Percentiles rank a stretch among this genome's conserved stretches.
phyloP scores from a whole-genome alignment of 2,113 vertebrate genomes.

The Dromaius novaehollandiae region DNA sequence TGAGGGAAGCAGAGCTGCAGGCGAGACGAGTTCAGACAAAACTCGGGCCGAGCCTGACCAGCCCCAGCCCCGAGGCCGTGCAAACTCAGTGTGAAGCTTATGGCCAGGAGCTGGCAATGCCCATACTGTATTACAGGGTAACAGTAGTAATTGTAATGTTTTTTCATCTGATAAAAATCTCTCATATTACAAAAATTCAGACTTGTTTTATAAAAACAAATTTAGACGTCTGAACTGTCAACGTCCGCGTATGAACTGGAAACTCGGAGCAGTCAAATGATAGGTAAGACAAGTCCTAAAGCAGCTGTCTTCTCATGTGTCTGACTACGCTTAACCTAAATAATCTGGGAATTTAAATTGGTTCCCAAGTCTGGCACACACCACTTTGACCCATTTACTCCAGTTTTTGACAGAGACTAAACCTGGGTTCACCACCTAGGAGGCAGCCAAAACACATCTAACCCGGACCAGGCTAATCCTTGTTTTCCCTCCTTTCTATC shows the following conservation, averaged over 20 bases:
- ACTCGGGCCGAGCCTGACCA: no score
- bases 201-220: neutral
- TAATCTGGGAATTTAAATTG: neutral
- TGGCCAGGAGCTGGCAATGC: neutral
- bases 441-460: neutral
- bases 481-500: neutral
- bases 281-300: neutral
- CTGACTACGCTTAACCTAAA: neutral
- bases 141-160: neutral
- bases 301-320: neutral
- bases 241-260: neutral
- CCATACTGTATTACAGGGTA: neutral
- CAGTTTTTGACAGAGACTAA: neutral
- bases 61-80: no score
- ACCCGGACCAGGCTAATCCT: neutral
- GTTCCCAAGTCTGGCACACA: neutral
- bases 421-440: accelerated
- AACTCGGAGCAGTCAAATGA: neutral
- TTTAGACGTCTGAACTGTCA: neutral
- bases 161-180: neutral
- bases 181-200: neutral
- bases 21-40: no score
- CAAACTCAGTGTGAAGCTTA: neutral
- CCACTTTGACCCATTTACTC: neutral
- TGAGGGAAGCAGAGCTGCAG: no score